Evolutionary conservation across 2,113 vertebrate genomes (phyloP).

Genomic region (Bettongia penicillata): DNA sequence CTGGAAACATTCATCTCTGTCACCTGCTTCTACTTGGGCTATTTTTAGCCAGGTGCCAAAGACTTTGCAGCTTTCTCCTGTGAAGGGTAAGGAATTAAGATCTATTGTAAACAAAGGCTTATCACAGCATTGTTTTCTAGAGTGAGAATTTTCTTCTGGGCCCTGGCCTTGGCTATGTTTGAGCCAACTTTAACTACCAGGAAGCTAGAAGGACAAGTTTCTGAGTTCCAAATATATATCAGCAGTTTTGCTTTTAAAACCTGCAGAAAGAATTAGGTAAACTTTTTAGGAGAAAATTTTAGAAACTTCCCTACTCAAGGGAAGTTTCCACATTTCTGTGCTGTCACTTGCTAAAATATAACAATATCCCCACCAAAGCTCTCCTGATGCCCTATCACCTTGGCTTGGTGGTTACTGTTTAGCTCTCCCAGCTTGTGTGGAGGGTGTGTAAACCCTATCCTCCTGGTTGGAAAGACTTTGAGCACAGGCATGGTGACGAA

Average conservation of each 20-base stretch:
- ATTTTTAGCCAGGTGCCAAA: conserved; percentile 73
- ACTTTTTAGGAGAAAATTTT: conserved; percentile 18
- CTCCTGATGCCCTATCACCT: not conserved
- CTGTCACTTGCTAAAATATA: not conserved
- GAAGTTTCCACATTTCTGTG: not conserved
- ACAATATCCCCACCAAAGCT: not conserved
- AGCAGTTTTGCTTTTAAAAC: conserved; percentile 25
- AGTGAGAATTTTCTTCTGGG: not conserved
- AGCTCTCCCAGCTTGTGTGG: not conserved
- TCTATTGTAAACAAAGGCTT: conserved; percentile 74
- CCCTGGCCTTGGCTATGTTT: conserved; percentile 52
- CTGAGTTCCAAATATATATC: not conserved
- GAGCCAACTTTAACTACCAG: conserved; percentile 52
- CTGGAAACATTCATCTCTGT: conserved; percentile 72
- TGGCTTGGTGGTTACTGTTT: not conserved
- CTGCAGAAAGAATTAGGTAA: not conserved
- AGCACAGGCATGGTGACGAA: not conserved
- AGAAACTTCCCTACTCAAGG: not conserved
- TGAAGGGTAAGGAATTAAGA: conserved; percentile 72
- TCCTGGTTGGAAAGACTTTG: not conserved
- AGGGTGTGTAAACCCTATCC: not conserved
- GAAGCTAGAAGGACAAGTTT: conserved; percentile 29
- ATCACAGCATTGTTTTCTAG: conserved; percentile 36
- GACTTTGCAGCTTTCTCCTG: conserved; percentile 68
- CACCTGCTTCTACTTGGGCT: conserved; percentile 64